Percentiles rank a stretch among this genome's conserved stretches.
These are phyloP conservation scores for Phenganax stokvisi DNA, from an alignment of 92 coral and sea anemone genomes.

Conservation along the genomic window DNA sequence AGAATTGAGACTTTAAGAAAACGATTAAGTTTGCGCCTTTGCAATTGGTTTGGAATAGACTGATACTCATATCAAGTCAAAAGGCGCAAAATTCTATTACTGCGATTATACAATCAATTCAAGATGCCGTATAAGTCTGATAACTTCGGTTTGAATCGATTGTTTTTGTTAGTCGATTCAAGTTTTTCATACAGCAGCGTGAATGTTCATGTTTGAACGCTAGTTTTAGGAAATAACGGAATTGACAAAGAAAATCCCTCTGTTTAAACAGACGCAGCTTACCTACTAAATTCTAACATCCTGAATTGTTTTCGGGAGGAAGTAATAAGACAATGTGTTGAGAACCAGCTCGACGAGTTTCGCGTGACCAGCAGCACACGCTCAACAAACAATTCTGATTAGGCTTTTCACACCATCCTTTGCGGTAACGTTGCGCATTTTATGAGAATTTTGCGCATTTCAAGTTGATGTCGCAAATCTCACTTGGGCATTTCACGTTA, in stretches of 20 bases:
- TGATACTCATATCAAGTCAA: no score
- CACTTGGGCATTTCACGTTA: slow-evolving; percentile 12
- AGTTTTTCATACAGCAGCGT: background rate
- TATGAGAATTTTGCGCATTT: no score
- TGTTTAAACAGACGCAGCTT: slow-evolving; percentile 23
- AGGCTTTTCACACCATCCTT: no score
- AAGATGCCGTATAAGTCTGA: no score
- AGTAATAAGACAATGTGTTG: slow-evolving; percentile 28
- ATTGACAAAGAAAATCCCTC: background rate
- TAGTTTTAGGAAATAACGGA: slow-evolving; percentile 1
- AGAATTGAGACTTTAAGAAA: no score
- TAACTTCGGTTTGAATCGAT: no score
- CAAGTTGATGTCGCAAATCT: no score
- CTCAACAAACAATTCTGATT: background rate
- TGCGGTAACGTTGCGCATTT: no score
- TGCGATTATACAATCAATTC: no score
- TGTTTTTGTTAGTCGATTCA: background rate
- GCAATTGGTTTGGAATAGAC: no score
- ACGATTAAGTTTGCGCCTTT: no score
- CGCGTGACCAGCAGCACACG: background rate
- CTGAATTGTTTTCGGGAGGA: slow-evolving; percentile 23
- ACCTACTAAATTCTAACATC: slow-evolving; percentile 23
- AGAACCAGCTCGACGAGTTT: background rate
- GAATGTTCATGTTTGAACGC: background rate
- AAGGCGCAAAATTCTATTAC: no score